These are phyloP conservation scores for Ichneumoninae sp. DNA, from an alignment of 2,888 invertebrate genomes.

Conservation along the genomic window DNA sequence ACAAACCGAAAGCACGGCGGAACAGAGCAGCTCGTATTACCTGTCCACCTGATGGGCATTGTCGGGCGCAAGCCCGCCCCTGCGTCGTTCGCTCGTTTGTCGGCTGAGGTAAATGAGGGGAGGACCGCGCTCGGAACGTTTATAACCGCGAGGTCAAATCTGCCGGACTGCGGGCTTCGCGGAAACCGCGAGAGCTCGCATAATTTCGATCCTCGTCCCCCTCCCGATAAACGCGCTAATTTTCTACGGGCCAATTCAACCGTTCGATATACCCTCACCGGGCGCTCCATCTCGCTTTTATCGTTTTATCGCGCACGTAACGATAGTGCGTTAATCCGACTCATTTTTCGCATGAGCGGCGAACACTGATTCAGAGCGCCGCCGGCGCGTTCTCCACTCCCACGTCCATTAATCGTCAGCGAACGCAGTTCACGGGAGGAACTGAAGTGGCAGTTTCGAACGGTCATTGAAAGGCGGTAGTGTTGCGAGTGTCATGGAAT, in stretches of 20 bases:
- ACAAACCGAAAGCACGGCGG: constrained; percentile 55
- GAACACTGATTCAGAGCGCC: constrained; percentile 15
- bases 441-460: no score
- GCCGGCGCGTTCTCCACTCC: background rate
- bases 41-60: constrained; percentile 49
- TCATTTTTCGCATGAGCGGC: constrained; percentile 30
- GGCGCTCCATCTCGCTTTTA: background rate
- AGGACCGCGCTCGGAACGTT: constrained; percentile 53
- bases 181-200: constrained; percentile 74
- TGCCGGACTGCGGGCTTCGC: constrained; percentile 33
- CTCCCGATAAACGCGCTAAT: constrained; percentile 64
- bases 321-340: constrained; percentile 10
- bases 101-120: constrained; percentile 48
- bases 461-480: no score
- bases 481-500: no score
- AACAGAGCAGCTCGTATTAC: constrained; percentile 52
- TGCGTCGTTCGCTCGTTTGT: constrained; percentile 47
- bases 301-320: background rate
- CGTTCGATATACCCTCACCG: constrained; percentile 54
- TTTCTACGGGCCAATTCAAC: constrained; percentile 66
- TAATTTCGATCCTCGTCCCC: constrained; percentile 76
- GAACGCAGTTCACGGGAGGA: no score
- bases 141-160: constrained; percentile 57
- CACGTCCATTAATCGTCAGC: background rate
- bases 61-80: constrained; percentile 33